A percentile compares a stretch with the other conserved stretches of the same genome.
Evolutionary conservation across 2,113 vertebrate species (phyloP).

Genomic region (Eurypyga helias): DNA sequence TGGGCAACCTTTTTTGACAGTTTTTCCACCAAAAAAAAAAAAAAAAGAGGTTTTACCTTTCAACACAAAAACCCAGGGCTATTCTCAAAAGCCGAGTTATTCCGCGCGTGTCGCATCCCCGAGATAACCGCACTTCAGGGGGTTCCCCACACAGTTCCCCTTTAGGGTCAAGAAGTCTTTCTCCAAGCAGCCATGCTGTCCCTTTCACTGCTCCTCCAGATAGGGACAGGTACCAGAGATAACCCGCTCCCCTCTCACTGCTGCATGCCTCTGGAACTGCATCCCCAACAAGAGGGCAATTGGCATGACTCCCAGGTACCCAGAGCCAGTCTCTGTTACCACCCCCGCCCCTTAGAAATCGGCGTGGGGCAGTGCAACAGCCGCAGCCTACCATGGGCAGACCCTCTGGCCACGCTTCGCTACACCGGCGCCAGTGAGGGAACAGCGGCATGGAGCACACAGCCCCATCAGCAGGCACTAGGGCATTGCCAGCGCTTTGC

Average conservation of each 20-base stretch:
- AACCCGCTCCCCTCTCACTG: background rate
- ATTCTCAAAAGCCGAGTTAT: background rate
- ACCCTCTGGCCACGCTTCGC: too few relatives aligned
- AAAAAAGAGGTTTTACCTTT: background rate
- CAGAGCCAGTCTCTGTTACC: background rate
- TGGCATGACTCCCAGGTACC: background rate
- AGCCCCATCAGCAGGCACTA: too few relatives aligned
- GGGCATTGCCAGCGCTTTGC: rapidly evolving
- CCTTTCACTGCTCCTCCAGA: background rate
- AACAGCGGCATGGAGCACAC: too few relatives aligned
- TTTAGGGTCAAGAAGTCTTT: background rate
- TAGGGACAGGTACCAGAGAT: background rate
- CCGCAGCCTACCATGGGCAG: rapidly evolving
- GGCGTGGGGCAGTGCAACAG: background rate
- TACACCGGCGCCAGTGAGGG: too few relatives aligned
- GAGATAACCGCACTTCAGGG: background rate
- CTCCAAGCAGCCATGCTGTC: background rate
- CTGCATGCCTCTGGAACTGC: background rate
- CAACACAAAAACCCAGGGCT: background rate
- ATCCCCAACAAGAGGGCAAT: background rate
- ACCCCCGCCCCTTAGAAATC: background rate
- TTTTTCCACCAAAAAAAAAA: background rate
- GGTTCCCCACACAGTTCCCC: background rate
- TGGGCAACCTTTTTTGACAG: background rate
- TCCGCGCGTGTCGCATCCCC: background rate